Evolutionary conservation across 2,888 invertebrate species (phyloP).

Genomic region (Lumbricus terrestris): DNA sequence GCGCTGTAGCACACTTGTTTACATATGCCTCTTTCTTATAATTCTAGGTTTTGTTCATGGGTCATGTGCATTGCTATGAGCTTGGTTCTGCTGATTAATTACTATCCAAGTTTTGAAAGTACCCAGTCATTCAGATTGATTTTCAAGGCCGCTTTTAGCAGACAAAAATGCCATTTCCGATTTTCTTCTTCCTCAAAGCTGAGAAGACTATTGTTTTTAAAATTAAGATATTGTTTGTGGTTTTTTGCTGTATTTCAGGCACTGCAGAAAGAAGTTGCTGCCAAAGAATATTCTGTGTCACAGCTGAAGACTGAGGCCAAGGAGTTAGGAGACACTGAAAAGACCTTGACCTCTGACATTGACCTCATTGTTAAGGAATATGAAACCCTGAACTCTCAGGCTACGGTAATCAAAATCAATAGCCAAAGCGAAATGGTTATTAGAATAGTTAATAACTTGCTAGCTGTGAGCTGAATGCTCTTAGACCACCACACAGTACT

Average conservation of each 20-base stretch:
- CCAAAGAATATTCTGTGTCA: constrained; percentile 95
- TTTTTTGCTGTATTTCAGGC: constrained; percentile 26
- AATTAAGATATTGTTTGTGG: not conserved
- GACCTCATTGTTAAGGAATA: constrained; percentile 89
- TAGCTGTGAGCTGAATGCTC: too few relatives aligned
- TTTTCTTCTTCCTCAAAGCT: not conserved
- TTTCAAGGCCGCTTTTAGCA: not conserved
- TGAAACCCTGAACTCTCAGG: constrained; percentile 83
- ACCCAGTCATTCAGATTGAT: not conserved
- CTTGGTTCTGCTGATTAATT: too few relatives aligned
- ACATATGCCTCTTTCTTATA: too few relatives aligned
- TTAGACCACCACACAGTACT: too few relatives aligned
- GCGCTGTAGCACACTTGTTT: too few relatives aligned
- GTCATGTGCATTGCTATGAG: not conserved
- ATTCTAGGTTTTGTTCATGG: not conserved
- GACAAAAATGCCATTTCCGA: not conserved
- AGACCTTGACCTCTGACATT: constrained; percentile 62
- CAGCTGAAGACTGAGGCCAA: constrained; percentile 90
- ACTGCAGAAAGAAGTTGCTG: constrained; percentile 73
- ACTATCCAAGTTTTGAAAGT: not conserved
- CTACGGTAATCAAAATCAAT: constrained; percentile 59
- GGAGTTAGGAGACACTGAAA: constrained; percentile 76
- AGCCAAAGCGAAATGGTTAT: not conserved
- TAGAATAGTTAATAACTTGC: too few relatives aligned
- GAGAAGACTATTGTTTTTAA: not conserved